phyloP scores from a whole-genome alignment of 2,113 vertebrate genomes.

The Numenius arquata region DNA sequence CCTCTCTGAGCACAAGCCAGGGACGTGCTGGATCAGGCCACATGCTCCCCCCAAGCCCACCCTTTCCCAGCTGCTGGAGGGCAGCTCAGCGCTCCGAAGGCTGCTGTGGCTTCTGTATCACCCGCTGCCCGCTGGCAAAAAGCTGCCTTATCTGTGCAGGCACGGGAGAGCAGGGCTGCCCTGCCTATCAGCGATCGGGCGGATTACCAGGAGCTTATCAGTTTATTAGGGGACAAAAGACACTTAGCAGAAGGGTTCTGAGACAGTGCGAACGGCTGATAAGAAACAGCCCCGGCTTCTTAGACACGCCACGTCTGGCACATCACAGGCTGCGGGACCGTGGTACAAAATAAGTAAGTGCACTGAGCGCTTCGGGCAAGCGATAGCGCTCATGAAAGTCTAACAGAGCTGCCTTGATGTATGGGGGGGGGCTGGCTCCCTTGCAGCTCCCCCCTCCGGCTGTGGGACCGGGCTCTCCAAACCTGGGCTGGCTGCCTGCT shows the following conservation, averaged over 20 bases:
- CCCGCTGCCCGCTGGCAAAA: background rate
- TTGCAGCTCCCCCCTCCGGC: background rate
- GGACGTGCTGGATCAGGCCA: background rate
- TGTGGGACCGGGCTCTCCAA: background rate
- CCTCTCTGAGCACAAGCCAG: background rate
- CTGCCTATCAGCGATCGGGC: background rate
- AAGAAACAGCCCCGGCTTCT: background rate
- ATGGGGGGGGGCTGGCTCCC: fast-evolving
- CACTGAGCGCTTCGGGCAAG: background rate
- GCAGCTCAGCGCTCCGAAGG: background rate
- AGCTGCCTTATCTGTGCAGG: conserved; percentile 42
- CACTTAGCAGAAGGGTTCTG: conserved; percentile 49
- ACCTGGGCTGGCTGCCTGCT: background rate
- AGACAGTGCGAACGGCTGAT: conserved; percentile 36
- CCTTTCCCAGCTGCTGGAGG: background rate
- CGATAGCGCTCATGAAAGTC: background rate
- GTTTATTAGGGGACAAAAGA: conserved; percentile 53
- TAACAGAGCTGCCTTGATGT: background rate
- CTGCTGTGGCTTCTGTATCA: background rate
- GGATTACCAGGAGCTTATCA: conserved; percentile 52
- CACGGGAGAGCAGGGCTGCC: background rate
- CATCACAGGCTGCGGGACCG: background rate
- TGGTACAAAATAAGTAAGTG: background rate
- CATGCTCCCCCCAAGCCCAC: background rate
- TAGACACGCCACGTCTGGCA: background rate